These are phyloP conservation scores for Pyrgus malvae DNA, from an alignment of 2,888 invertebrate species.

Conservation along the genomic window DNA sequence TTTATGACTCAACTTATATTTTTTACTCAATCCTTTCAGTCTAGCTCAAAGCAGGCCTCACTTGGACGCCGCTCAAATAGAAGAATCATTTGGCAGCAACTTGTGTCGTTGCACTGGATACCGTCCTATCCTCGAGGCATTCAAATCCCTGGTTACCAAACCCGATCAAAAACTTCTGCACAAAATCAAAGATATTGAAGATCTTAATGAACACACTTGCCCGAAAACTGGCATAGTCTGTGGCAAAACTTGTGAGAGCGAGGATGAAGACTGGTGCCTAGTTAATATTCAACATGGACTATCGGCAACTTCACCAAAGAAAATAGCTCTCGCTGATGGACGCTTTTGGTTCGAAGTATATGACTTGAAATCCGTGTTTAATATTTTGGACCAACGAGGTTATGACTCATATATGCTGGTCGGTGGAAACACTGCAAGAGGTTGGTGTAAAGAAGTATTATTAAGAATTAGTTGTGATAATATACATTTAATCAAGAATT, in stretches of 20 bases:
- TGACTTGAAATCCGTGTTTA: conserved; percentile 36
- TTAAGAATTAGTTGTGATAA: no score
- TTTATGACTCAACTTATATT: background rate
- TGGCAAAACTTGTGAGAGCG: conserved; percentile 46
- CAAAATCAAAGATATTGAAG: conserved; percentile 26
- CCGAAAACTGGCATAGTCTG: conserved; percentile 43
- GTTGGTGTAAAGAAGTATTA: conserved; percentile 53
- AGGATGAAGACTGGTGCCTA: conserved; percentile 51
- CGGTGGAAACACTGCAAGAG: conserved; percentile 87
- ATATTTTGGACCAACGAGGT: conserved; percentile 44
- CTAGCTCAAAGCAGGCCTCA: background rate
- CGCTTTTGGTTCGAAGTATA: conserved; percentile 67
- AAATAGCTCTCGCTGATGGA: conserved; percentile 30
- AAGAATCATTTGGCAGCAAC: conserved; percentile 80
- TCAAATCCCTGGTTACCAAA: conserved; percentile 74
- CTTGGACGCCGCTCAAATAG: conserved; percentile 58
- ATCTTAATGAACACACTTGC: conserved; percentile 36
- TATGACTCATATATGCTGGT: conserved; percentile 79
- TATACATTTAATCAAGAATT: no score
- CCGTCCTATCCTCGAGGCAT: conserved; percentile 81
- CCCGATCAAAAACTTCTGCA: conserved; percentile 66
- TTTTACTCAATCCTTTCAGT: background rate
- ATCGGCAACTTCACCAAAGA: conserved; percentile 31
- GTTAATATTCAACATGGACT: conserved; percentile 36
- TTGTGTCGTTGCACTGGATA: conserved; percentile 84